phyloP scores from a whole-genome alignment of 2,888 invertebrate genomes.

The Aleiodes leptofemur region DNA sequence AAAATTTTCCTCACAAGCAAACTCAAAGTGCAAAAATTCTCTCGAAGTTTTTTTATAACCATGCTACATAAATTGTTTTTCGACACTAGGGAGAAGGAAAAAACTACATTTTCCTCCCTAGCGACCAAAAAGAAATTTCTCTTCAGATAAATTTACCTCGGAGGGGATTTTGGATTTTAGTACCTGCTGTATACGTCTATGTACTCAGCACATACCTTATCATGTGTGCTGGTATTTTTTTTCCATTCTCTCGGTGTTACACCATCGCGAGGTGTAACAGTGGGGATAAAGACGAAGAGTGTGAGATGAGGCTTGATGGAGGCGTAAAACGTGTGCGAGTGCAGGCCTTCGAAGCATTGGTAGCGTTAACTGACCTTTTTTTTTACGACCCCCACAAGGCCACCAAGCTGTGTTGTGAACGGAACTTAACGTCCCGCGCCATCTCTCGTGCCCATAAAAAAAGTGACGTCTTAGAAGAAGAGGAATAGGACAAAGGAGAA shows the following conservation, averaged over 20 bases:
- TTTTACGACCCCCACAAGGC: conserved; percentile 37
- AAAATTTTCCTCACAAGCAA: no score
- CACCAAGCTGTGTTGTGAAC: conserved; percentile 39
- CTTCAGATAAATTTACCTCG: no score
- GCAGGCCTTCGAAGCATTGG: conserved; percentile 10
- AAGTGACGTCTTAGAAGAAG: background rate
- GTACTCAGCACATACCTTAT: conserved; percentile 1
- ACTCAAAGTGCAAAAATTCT: no score
- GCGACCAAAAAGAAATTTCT: no score
- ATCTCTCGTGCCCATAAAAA: conserved; percentile 36
- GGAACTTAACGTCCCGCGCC: conserved; percentile 31
- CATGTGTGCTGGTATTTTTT: background rate
- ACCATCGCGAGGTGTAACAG: background rate
- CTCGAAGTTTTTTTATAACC: no score
- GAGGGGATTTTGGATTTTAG: background rate
- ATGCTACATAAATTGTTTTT: no score
- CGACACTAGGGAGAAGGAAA: no score
- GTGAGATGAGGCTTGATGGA: conserved; percentile 34
- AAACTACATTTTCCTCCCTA: no score
- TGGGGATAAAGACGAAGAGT: conserved; percentile 24
- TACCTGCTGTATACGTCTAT: conserved; percentile 7
- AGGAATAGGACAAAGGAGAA: background rate
- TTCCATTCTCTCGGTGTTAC: background rate
- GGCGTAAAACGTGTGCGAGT: conserved; percentile 32
- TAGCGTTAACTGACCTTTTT: conserved; percentile 32